Percentiles rank a stretch among this genome's conserved stretches.
Evolutionary conservation across 2,113 vertebrate genomes (phyloP).

Genomic region (Trogon melanurus): DNA sequence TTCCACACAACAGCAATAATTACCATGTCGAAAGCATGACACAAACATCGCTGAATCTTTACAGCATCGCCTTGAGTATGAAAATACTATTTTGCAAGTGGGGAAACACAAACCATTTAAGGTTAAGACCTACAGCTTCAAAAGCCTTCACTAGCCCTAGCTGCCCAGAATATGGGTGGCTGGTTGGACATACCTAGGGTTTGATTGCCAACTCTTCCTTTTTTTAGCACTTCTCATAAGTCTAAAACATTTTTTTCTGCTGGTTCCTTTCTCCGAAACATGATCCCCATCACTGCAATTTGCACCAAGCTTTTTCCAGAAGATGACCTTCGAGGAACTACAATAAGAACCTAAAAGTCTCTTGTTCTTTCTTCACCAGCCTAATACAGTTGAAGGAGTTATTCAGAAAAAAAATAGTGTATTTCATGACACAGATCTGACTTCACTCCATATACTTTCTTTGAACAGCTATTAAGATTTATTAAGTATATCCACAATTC

Average conservation of each 20-base stretch:
- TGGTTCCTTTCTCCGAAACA: neutral
- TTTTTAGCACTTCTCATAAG: neutral
- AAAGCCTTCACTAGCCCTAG: neutral
- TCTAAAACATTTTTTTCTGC: neutral
- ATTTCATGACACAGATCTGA: neutral
- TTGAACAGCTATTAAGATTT: neutral
- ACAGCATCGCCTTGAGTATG: neutral
- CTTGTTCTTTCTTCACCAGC: neutral
- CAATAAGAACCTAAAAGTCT: neutral
- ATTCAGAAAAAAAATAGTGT: neutral
- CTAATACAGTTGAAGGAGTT: neutral
- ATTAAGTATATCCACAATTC: neutral
- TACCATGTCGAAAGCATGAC: neutral
- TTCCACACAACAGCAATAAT: constrained; percentile 42
- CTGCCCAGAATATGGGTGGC: neutral
- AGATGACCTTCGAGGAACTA: neutral
- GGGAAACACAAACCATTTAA: neutral
- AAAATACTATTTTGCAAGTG: neutral
- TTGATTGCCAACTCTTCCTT: neutral
- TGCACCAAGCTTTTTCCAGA: neutral
- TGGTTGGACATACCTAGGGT: neutral
- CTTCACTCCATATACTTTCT: neutral
- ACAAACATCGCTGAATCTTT: constrained; percentile 2
- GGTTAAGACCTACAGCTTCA: neutral
- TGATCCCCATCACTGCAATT: neutral